Base-by-base conservation (phyloP, 64 coral and sea anemone genomes). In the Pocillopora verrucosa region DNA sequence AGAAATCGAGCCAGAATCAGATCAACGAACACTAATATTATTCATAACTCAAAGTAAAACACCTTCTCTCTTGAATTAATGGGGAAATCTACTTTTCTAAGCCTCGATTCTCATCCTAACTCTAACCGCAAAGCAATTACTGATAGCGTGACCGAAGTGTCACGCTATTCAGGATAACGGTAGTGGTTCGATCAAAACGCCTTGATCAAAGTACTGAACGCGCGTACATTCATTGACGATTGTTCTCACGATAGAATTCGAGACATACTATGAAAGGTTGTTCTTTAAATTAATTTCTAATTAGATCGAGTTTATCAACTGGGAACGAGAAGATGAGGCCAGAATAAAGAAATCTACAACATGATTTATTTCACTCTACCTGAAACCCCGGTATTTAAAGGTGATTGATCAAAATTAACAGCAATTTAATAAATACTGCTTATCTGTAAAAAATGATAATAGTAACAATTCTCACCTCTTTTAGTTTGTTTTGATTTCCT, bases 401-500 rank as follows among this genome's bases (percentile, higher is more conserved):
- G n/a, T 69, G 22, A 17, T 2, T 25, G 10, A 73, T 63, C 20
- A 11, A 34, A 68, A 65, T 9, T 60, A 63, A 16, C 12, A 67
- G 19, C 16, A 65, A 65, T 2, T 61, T 3, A 67, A 78, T 78
- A 7, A 63, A 69, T 22, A 26, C 4, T 30, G 9, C 5, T 37
- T 6, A 79, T 69, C 73, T 20, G 11, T 16, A 22, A 9, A 26
- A n/a, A 11, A 79, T 56, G 13, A 26, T 70, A 73, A 20, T 14
- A 59, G 1, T 51, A 10, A 76, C 20, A 36, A 17, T 60, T 78
- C 89, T 59, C 34, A 98, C 95, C 85, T 98, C 95, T 87, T 94
- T 98, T 2, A 98, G 70, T 56, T 98, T 98, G 87, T 98, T 98
- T 82, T 74, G 86, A 63, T 98, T 98, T 1, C 95, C 95, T 63